Percentiles rank a stretch among this genome's conserved stretches.
phyloP scores from a whole-genome alignment of 2,113 vertebrate species.

The Ceuthmochares aereus region DNA sequence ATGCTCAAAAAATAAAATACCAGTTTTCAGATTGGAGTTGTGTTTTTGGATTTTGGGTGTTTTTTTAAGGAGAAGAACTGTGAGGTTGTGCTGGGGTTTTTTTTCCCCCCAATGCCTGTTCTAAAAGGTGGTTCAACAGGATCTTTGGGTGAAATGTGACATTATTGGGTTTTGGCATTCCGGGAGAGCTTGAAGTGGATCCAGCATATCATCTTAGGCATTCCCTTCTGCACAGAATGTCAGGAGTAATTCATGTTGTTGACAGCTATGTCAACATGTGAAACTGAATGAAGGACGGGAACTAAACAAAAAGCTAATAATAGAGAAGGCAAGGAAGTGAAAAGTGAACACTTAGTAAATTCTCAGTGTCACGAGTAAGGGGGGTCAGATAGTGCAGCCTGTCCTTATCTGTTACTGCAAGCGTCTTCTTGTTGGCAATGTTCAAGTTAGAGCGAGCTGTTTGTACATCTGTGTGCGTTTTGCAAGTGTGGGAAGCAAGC shows the following conservation, averaged over 20 bases:
- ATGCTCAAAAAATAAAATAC: not conserved
- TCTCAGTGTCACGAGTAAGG: not conserved
- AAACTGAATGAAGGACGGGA: not conserved
- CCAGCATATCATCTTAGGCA: not conserved
- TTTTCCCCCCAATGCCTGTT: not conserved
- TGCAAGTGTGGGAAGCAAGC: not conserved
- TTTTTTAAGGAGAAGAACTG: not conserved
- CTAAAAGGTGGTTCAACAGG: not conserved
- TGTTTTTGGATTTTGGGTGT: no score
- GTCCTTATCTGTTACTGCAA: not conserved
- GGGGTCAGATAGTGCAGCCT: not conserved
- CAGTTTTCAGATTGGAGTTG: not conserved
- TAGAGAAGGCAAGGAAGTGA: not conserved
- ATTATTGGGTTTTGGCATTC: not conserved
- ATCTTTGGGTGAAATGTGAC: not conserved
- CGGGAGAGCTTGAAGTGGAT: not conserved
- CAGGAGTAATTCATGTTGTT: not conserved
- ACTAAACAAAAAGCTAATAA: constrained; percentile 7
- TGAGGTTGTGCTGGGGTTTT: not conserved
- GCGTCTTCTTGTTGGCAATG: fast-evolving
- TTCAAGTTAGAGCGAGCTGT: not conserved
- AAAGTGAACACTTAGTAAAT: not conserved
- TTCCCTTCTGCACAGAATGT: not conserved
- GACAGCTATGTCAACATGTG: not conserved
- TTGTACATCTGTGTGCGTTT: not conserved